A percentile compares a stretch with the other conserved stretches of the same genome.
Conservation (phyloP, 2,888 invertebrate species). For the Pammene fasciana region DNA sequence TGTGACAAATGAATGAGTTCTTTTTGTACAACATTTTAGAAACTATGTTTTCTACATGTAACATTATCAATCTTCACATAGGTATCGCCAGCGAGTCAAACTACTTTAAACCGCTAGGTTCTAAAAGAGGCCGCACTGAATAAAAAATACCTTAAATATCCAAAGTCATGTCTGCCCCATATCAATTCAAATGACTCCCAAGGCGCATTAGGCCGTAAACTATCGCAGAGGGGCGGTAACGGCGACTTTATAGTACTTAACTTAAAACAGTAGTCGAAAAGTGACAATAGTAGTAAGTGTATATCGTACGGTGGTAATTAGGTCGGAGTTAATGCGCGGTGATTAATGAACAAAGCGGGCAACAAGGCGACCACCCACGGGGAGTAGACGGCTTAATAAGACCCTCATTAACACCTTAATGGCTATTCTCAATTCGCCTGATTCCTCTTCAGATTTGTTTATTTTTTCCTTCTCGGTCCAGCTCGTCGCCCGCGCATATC, state of each 20-base stretch:
- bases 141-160: conserved; percentile 4
- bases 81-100: background rate
- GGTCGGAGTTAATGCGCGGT: conserved; percentile 70
- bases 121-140: background rate
- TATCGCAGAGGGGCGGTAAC: conserved; percentile 26
- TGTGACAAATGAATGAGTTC: background rate
- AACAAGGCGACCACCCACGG: conserved; percentile 78
- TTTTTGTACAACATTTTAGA: background rate
- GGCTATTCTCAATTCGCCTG: conserved; percentile 82
- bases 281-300: conserved; percentile 38
- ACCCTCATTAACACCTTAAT: conserved; percentile 83
- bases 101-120: background rate
- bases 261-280: conserved; percentile 36
- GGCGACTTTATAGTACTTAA: conserved; percentile 21
- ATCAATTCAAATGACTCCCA: conserved; percentile 25
- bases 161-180: background rate
- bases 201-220: conserved; percentile 20
- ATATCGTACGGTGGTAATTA: conserved; percentile 67
- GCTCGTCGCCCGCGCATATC: conserved; percentile 56
- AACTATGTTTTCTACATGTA: background rate
- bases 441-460: conserved; percentile 78
- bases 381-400: conserved; percentile 82
- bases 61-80: background rate
- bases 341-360: conserved; percentile 78
- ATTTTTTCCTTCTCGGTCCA: conserved; percentile 66